Base-by-base conservation (phyloP, 2,888 invertebrate species). In the Suillia variegata region DNA sequence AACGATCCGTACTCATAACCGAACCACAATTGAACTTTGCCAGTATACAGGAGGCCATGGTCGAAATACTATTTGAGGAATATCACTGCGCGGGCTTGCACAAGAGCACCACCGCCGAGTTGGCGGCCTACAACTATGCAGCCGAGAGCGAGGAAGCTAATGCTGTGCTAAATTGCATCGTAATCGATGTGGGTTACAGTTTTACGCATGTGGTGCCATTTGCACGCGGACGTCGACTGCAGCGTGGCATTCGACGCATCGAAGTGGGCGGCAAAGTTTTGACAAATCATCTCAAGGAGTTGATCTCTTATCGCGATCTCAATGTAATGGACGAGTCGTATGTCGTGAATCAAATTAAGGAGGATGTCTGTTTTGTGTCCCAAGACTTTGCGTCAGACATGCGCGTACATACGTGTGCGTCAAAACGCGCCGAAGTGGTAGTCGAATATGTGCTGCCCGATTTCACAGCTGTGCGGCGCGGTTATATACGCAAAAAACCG, bases 311-410 rank as follows among this genome's bases (percentile, higher is more conserved):
- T 80, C 93, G 85, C 45, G 98, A 98, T 77, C 83, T 98, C 48
- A 95, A 99, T 84, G 97, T 99, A 0, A 96, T 98, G 95, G 98
- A 98, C 78, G 99, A 99, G 82, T 96, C 97, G 0, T 96, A 93
- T 83, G 96, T 99, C 0, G 95, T 99, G 50, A 99, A 99, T 83
- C 98, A 99, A 83, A 93, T 92, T 0, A 99, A 99, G 81, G 99
- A 99, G 82, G 98, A 99, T 79, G 89, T 93, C 0, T 98, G 98
- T 79, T 99, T 89, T 84, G 95, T 98, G 0, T 91, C 97, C 0
- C 85, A 87, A 67, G 85, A 98, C 77, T 95, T 96, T 73, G 87
- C 87, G 71, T 83, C 83, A 18, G 96, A 97, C 70, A 89, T 96
- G 88, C 85, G 86, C 59, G 86, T 86, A 50, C 88, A 92, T 17